Evolutionary conservation across 2,888 invertebrate genomes (phyloP), one percentile per base, ranked within the genome.

Genomic region (Pyrochroa serraticornis): DNA sequence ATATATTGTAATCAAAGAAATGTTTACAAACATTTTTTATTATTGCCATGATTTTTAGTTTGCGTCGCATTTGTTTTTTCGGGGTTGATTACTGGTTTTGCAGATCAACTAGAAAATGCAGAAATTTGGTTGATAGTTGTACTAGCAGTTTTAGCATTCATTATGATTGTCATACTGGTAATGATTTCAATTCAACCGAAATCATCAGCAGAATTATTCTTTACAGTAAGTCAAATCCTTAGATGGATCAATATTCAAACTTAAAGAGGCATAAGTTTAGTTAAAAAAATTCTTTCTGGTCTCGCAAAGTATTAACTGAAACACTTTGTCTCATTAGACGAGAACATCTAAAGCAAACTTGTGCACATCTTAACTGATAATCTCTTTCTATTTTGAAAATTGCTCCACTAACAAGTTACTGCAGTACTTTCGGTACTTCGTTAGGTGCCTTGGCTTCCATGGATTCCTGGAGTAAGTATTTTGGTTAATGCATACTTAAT

Each of bases 401-500:
- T n/a, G n/a, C n/a, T n/a, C n/a, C n/a, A n/a, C n/a, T n/a, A n/a
- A n/a, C 22, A 6, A 6, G 14, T 13, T 30, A 13, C 31, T 10
- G 47, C 14, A 33, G 6, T 44, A 13, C 43, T 31, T 13, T 54
- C 22, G 22, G 53, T 30, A 22, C 2, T 71, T 30, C 80, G 79
- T 43, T 79, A 93, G 89, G 92, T 94, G 6, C 95, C 95, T 0
- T 78, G 90, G 6, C 90, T 95, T 0, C 95, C 95, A 1, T 82
- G 91, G 72, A 75, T 94, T 49, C 95, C 95, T 0, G 88, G 88
- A 34, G 68, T 91, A 10, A 93, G 93, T 72, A 89, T 93, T 62
- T 84, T 93, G 65, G 84, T 91, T 39, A 95, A 95, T 75, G 83
- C 93, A 51, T 92, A 93, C 74, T 81, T 96, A 9, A 93, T 95